Evolutionary conservation across 2,888 invertebrate genomes (phyloP).

Genomic region (Exephanes ischioxanthus): DNA sequence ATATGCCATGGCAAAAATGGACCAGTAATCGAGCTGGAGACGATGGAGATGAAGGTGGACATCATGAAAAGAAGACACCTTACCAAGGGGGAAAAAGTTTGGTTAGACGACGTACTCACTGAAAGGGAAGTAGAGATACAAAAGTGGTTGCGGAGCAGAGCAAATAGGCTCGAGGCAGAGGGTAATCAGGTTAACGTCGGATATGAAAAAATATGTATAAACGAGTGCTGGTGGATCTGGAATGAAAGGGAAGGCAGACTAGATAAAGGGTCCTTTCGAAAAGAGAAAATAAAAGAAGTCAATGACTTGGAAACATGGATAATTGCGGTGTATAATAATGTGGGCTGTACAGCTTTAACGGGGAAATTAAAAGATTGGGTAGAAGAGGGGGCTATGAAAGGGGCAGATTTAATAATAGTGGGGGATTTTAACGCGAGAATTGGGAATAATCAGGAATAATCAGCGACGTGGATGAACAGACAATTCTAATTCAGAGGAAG

Average conservation of each 20-base stretch:
- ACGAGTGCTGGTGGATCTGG: conserved; percentile 25
- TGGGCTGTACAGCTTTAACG: not conserved
- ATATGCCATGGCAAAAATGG: no score
- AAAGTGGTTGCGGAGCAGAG: not conserved
- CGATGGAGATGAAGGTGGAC: no score
- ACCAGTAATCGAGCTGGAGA: no score
- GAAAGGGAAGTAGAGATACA: conserved; percentile 4
- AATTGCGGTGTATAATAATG: conserved; percentile 40
- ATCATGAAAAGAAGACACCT: no score
- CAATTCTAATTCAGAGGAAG: no score
- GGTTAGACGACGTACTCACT: not conserved
- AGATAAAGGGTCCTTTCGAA: conserved; percentile 1
- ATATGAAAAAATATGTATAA: conserved; percentile 32
- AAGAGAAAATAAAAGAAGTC: conserved; percentile 9
- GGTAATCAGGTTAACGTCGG: not conserved
- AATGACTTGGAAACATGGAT: conserved; percentile 5
- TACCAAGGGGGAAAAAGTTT: no score
- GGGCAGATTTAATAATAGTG: conserved; percentile 30
- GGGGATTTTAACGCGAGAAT: conserved; percentile 58
- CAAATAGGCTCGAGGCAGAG: not conserved
- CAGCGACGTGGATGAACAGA: no score
- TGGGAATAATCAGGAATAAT: conserved; percentile 6
- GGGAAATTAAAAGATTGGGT: not conserved
- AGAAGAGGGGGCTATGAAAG: conserved; percentile 14
- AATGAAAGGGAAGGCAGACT: conserved; percentile 23